These are phyloP conservation scores for Turnix velox DNA, from an alignment of 2,113 vertebrate species.

Conservation along the genomic window DNA sequence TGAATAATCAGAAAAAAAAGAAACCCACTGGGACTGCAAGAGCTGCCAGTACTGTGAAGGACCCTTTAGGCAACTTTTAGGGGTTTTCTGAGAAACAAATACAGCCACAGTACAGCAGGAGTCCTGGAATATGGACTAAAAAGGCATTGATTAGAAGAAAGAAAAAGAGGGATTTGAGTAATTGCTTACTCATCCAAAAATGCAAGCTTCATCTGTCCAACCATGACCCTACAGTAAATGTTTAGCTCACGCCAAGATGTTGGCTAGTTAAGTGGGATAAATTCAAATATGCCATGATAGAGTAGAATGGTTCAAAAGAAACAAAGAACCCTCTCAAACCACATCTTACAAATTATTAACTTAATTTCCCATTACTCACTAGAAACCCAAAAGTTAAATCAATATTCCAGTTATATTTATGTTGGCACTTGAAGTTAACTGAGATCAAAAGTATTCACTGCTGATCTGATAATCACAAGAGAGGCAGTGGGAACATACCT, in stretches of 20 bases:
- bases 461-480: background rate
- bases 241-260: background rate
- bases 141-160: background rate
- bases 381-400: background rate
- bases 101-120: background rate
- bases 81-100: background rate
- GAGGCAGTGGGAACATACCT: background rate
- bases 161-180: background rate
- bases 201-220: background rate
- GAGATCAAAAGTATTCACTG: background rate
- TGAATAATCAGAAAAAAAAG: background rate
- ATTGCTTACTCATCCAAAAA: background rate
- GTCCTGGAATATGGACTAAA: background rate
- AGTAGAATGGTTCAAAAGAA: background rate
- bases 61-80: background rate
- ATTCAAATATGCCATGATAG: background rate
- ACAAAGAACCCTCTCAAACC: background rate
- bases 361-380: background rate
- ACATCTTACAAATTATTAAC: background rate
- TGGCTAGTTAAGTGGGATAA: background rate
- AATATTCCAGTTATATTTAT: background rate
- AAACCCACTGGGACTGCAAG: background rate
- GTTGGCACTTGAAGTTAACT: background rate
- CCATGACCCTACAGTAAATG: background rate
- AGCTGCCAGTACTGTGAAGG: background rate